Base-by-base conservation (phyloP, 2,888 invertebrate species). In the Xylocampa areola region DNA sequence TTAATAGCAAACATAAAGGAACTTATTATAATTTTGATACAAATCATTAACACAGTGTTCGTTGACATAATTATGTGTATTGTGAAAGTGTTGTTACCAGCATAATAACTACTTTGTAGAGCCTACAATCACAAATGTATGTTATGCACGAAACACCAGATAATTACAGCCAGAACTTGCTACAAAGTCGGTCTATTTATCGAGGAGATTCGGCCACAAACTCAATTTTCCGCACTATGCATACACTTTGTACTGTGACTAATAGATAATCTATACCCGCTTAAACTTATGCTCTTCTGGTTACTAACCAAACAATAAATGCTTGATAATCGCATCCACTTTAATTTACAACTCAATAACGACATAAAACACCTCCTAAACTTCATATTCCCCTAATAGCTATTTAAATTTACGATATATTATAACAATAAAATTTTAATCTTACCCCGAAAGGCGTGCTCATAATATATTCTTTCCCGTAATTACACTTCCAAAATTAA, bases 401-500 rank as follows among this genome's bases (percentile, higher is more conserved):
- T 35, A 52, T 70, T 58, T 27, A 62, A 74, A 70, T 63, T 73
- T 58, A 60, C 41, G 61, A 58, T 53, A 63, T n/a, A n/a, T n/a
- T n/a, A n/a, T 60, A 51, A 49, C 41, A 65, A 68, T 68, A 53
- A 49, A 60, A 72, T 53, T 72, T 68, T 75, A 73, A 75, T 73
- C 59, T 75, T 10, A 51, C 61, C 55, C 50, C 43, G 17, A 65
- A 53, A 63, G 59, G 66, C 59, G 54, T 54, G 39, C 52, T 65
- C 48, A 55, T 75, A 73, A 76, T 69, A 69, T 72, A 76, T 76
- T 75, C 68, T 70, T 73, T 68, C 52, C 57, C 66, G 52, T 77
- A 77, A 76, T 75, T 75, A 72, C 67, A 64, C 68, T 57, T 59
- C 55, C 48, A 43, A 77, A 73, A 77, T 77, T 77, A 77, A 77